Evolutionary conservation across 2,888 invertebrate genomes (phyloP), one percentile per base, ranked within the genome.

Genomic region (Hoplodrina blanda): DNA sequence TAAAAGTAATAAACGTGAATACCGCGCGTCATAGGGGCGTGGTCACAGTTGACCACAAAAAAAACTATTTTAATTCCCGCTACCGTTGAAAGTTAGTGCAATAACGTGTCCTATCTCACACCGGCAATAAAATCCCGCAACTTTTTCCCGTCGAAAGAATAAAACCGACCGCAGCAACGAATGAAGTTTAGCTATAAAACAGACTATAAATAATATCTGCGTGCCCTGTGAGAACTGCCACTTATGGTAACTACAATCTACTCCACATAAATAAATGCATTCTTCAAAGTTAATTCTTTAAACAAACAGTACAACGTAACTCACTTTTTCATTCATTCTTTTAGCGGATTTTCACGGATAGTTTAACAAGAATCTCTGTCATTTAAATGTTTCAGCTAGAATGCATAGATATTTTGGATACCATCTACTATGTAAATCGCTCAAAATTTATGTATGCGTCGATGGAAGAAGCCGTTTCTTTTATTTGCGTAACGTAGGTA

Each of bases 101-200:
- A 95, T 95, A 95, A 95, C 94, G 94, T 91, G 91, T 94, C 93
- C 94, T 94, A 95, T 94, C 93, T 95, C 95, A 93, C 94, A 94
- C 95, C 93, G 94, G 93, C 89, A 93, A 95, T 95, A 95, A 95
- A 95, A 93, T 90, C 93, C 91, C 89, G 80, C 93, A 95, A 96
- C 94, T 95, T 95, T 95, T 95, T 92, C 94, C 89, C 92, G 92
- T 92, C 91, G 91, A 92, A 94, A 89, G 93, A 93, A 95, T 95
- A 95, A 95, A 94, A 92, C 93, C 94, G 90, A 95, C 96, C 95
- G 90, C 96, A 94, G 94, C 92, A 92, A 91, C 92, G 95, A 94
- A 93, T 95, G 94, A 95, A 96, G 95, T 96, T 96, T 91, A 90
- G 94, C 95, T 93, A 96, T 96, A 96, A 96, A 96, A 92, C 90